Evolutionary conservation across 2,113 vertebrate species (phyloP).

Genomic region (Rana temporaria): DNA sequence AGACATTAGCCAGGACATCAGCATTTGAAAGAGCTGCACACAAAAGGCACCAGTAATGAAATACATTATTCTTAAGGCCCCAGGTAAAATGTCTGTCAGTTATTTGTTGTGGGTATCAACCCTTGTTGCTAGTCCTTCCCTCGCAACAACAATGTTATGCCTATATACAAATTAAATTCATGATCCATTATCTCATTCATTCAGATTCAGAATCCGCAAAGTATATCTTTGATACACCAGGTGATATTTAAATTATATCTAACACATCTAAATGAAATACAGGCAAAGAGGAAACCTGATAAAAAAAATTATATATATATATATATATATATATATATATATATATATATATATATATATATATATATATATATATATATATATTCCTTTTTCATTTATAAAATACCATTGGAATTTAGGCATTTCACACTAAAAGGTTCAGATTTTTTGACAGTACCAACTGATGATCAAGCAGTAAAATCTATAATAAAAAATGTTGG

Average conservation of each 20-base stretch:
- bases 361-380: too few relatives aligned
- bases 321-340: too few relatives aligned
- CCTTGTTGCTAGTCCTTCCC: slow-evolving; percentile 14
- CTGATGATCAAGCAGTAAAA: too few relatives aligned
- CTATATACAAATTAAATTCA: slow-evolving; percentile 19
- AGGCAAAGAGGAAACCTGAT: neutral
- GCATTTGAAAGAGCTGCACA: slow-evolving; percentile 36
- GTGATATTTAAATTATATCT: slow-evolving; percentile 26
- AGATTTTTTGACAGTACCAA: too few relatives aligned
- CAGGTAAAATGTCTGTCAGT: slow-evolving; percentile 8
- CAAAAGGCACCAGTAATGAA: slow-evolving; percentile 10
- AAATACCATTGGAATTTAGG: neutral
- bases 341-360: too few relatives aligned
- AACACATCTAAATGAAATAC: neutral
- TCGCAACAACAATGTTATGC: slow-evolving; percentile 20
- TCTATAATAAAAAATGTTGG: too few relatives aligned
- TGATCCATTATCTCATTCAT: slow-evolving; percentile 24
- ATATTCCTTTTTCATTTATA: neutral
- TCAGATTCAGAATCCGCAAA: slow-evolving; percentile 24
- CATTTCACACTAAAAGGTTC: neutral
- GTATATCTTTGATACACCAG: slow-evolving; percentile 18
- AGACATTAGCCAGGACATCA: slow-evolving; percentile 31
- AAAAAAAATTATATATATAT: too few relatives aligned
- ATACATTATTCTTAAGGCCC: neutral
- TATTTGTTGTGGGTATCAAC: slow-evolving; percentile 25